Evolutionary conservation across 2,797 vertebrate genomes (phyloP), one percentile per base, ranked within the genome.

Genomic region (Leptoclinus maculatus): DNA sequence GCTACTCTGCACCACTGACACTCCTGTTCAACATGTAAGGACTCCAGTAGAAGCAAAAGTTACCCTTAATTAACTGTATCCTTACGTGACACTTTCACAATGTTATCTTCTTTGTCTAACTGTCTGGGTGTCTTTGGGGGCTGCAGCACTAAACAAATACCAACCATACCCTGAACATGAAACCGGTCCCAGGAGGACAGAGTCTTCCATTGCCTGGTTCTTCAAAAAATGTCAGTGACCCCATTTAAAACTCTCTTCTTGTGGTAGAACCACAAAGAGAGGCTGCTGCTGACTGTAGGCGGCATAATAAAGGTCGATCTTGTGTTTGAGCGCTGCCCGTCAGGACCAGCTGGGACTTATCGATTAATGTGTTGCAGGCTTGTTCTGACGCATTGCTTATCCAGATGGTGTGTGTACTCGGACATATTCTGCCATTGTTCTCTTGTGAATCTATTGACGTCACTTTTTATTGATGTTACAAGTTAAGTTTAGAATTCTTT

Each of bases 161-260:
- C 64, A 3, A 63, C 41, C 29, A 6, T 13, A 36, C 60, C 13
- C 45, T 66, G 45, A 71, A 74, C 56, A 69, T 32, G n/a, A 64
- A 71, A 34, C n/a, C 3, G 38, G 17, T 71, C 54, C 57, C 56
- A 17, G n/a, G 54, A 66, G 45, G 41, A 77, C 4, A 53, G 1
- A 36, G 25, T 54, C n/a, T 66, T 58, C 58, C 13, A 11, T 27
- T 53, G n/a, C n/a, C 25, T 32, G n/a, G 12, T 76, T 79, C 64
- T 83, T 79, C 60, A 79, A 74, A 82, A 49, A 74, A 79, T 67
- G 77, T 34, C 25, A 5, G 14, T 70, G 70, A 78, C 76, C 64
- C 43, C 21, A 0, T 69, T 76, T 43, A 19, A 68, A 74, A 74
- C 23, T 49, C 34, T 65, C 43, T 53, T 57, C 43, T 45, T n/a